Conservation (phyloP, 35 echinoderm and acorn worm species). For the Apostichopus parvimensis region DNA sequence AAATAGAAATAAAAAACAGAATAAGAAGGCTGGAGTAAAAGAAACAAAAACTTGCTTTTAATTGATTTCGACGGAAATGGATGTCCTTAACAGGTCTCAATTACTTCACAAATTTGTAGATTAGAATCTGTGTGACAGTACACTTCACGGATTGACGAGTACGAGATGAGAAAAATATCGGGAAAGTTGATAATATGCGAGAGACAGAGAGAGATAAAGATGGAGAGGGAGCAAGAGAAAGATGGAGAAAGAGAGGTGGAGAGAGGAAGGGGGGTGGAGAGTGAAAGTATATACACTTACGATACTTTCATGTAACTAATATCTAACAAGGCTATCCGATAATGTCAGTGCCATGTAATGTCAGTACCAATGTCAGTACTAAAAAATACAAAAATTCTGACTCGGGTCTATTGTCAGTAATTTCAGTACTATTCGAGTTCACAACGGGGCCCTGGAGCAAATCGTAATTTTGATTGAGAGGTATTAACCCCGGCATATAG, state of each 20-base stretch:
- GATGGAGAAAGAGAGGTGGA: neutral
- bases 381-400: too few species aligned
- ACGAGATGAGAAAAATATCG: neutral
- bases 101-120: neutral
- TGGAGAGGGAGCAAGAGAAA: neutral
- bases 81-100: slow-evolving; percentile 10
- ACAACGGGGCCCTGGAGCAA: too few species aligned
- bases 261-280: too few species aligned
- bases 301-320: too few species aligned
- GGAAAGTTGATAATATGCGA: neutral
- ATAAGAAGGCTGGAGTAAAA: neutral
- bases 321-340: too few species aligned
- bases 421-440: too few species aligned
- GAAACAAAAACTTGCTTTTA: slow-evolving; percentile 3
- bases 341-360: too few species aligned
- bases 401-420: too few species aligned
- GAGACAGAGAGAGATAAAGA: neutral
- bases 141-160: neutral
- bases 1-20: neutral
- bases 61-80: slow-evolving; percentile 24
- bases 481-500: too few species aligned
- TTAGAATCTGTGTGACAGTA: slow-evolving; percentile 3
- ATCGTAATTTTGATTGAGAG: too few species aligned
- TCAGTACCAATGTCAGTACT: too few species aligned
- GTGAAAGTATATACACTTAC: too few species aligned